A percentile compares a stretch with the other conserved stretches of the same genome.
Evolutionary conservation across 2,113 vertebrate genomes (phyloP).

Genomic region (Hippocampus guttulatus): DNA sequence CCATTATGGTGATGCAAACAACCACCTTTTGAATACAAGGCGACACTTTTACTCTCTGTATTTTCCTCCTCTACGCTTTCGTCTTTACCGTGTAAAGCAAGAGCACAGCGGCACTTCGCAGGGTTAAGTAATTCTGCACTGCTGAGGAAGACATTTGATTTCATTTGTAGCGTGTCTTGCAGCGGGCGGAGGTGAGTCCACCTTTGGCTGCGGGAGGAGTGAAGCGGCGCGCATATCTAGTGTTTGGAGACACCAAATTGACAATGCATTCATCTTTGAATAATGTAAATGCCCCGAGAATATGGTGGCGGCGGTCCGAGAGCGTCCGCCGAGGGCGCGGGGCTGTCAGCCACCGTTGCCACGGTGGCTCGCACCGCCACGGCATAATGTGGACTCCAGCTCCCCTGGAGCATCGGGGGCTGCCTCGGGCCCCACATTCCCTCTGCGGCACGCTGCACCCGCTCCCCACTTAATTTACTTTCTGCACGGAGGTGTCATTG

Average conservation of each 20-base stretch:
- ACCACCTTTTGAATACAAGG: neutral
- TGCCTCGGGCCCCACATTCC: conserved; percentile 58
- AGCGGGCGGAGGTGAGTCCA: conserved; percentile 72
- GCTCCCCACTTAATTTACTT: conserved; percentile 71
- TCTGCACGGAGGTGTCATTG: conserved; percentile 61
- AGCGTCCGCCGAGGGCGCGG: conserved; percentile 60
- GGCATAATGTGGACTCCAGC: conserved; percentile 63
- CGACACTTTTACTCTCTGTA: neutral
- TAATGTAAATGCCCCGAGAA: conserved; percentile 82
- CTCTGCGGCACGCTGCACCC: conserved; percentile 57
- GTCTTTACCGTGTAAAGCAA: conserved; percentile 44
- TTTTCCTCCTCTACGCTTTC: conserved; percentile 26
- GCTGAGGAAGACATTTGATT: conserved; percentile 77
- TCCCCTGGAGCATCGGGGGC: conserved; percentile 61
- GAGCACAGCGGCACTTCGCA: conserved; percentile 46
- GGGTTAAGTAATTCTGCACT: conserved; percentile 76
- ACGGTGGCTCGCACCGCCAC: conserved; percentile 55
- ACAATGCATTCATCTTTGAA: conserved; percentile 85
- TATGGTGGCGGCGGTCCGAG: conserved; percentile 70
- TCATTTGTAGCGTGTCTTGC: conserved; percentile 76
- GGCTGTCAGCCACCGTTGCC: conserved; percentile 64
- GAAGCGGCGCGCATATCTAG: conserved; percentile 74
- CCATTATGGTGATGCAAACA: neutral
- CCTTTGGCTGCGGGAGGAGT: conserved; percentile 75
- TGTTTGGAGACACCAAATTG: conserved; percentile 79